phyloP scores from a whole-genome alignment of 1,140 invertebrate species.

The Leucophenga varia region DNA sequence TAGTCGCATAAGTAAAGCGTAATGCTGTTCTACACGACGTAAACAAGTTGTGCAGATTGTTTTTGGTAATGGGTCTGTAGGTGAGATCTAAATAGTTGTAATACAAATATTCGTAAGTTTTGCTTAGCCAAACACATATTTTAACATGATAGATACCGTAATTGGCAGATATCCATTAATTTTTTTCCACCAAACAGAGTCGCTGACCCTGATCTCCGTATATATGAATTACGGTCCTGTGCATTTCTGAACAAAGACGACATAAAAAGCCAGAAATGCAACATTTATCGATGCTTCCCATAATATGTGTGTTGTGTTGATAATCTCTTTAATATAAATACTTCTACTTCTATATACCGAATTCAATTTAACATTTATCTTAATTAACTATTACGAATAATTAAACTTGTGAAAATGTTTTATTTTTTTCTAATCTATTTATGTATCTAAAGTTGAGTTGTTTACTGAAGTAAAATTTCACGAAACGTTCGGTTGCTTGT shows the following conservation, averaged over 20 bases:
- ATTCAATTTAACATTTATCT: no score
- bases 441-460: no score
- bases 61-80: constrained; percentile 72
- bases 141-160: constrained; percentile 61
- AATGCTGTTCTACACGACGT: constrained; percentile 68
- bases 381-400: no score
- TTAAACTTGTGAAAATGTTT: no score
- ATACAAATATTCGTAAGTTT: constrained; percentile 10
- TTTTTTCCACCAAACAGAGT: constrained; percentile 70
- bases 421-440: no score
- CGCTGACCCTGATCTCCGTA: constrained; percentile 74
- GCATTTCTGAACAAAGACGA: constrained; percentile 78
- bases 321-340: no score
- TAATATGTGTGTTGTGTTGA: no score
- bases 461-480: no score
- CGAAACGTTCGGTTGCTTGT: no score
- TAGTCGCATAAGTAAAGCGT: constrained; percentile 66
- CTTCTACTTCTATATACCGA: no score
- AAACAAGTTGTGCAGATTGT: constrained; percentile 72
- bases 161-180: constrained; percentile 75
- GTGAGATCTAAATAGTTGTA: constrained; percentile 61
- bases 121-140: not conserved
- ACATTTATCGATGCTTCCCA: constrained; percentile 75
- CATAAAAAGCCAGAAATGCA: constrained; percentile 77
- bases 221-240: constrained; percentile 74